phyloP scores from a whole-genome alignment of 2,797 vertebrate genomes.

The Vespertilio murinus region DNA sequence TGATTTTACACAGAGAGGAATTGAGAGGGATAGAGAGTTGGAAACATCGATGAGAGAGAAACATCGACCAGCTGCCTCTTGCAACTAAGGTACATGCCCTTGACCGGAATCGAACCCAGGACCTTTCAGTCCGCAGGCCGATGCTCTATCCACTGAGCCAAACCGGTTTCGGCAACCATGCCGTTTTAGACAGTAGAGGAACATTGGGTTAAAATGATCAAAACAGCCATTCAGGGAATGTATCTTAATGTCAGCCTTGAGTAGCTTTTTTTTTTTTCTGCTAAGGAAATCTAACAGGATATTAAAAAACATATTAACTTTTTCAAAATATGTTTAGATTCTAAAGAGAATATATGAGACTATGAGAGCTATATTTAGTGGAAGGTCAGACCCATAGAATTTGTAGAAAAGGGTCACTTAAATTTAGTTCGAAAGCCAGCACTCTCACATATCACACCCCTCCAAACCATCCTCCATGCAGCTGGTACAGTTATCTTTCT shows the following conservation, averaged over 20 bases:
- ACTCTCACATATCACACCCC: neutral
- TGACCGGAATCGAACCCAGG: no score
- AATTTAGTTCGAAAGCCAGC: conserved; percentile 61
- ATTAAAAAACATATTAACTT: conserved; percentile 67
- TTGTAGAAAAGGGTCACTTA: conserved; percentile 67
- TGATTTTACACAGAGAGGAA: no score
- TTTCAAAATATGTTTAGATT: conserved; percentile 71
- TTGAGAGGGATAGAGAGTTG: no score
- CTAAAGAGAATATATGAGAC: conserved; percentile 63
- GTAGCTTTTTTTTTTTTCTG: conserved; percentile 60
- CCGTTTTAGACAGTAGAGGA: conserved; percentile 62
- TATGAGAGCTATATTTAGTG: conserved; percentile 52
- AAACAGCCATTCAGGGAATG: conserved; percentile 58
- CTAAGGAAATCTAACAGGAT: conserved; percentile 74
- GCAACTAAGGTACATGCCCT: no score
- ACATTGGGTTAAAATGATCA: conserved; percentile 61
- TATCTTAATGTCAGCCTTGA: conserved; percentile 56
- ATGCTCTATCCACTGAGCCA: no score
- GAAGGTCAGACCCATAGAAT: conserved; percentile 58
- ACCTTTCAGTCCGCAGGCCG: no score
- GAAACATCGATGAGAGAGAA: no score
- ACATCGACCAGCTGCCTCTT: no score
- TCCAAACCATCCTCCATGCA: conserved; percentile 35
- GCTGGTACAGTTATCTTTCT: conserved; percentile 39
- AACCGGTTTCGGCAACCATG: no score